phyloP scores from a whole-genome alignment of 2,888 invertebrate species.

The Julus scanicus region DNA sequence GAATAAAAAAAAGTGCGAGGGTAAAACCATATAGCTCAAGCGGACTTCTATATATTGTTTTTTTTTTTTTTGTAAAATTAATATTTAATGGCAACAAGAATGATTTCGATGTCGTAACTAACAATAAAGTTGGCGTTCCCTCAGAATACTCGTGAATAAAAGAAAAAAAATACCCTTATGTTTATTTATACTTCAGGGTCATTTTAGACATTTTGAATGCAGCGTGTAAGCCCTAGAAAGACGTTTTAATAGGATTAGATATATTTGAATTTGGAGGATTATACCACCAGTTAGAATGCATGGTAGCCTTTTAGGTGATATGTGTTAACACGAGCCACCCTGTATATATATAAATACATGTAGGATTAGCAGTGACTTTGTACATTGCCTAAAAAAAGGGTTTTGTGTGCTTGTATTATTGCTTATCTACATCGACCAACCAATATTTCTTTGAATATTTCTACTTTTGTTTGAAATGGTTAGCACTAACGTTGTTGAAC shows the following conservation, averaged over 20 bases:
- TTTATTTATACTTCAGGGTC: background rate
- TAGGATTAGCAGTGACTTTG: background rate
- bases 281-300: conserved; percentile 12
- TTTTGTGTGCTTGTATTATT: background rate
- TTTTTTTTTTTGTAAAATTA: background rate
- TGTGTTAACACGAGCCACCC: background rate
- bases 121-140: background rate
- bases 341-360: conserved; percentile 5
- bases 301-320: conserved; percentile 15
- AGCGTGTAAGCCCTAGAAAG: background rate
- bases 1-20: background rate
- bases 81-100: background rate
- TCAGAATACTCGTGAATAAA: background rate
- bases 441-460: background rate
- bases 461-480: background rate
- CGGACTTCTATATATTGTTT: background rate
- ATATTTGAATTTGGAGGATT: background rate
- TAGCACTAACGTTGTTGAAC: background rate
- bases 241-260: background rate
- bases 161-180: background rate
- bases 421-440: background rate
- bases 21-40: background rate
- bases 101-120: background rate
- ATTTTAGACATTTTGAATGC: background rate
- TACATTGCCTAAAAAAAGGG: background rate